Base-by-base conservation (phyloP, 2,888 invertebrate species). In the Dryococelus australis region DNA sequence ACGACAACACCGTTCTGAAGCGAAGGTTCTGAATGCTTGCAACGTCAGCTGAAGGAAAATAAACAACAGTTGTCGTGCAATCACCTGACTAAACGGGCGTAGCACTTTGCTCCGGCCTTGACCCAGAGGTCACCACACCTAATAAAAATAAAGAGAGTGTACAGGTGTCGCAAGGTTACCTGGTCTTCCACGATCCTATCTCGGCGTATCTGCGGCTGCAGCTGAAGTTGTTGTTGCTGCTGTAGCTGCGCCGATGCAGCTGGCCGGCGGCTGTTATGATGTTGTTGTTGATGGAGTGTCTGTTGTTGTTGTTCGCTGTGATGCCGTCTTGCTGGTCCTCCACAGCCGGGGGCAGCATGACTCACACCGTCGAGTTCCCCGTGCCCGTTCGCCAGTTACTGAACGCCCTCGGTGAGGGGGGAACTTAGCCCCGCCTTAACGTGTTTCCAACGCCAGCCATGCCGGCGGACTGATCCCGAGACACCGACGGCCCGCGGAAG, bases 181-280 rank as follows among this genome's bases (percentile, higher is more conserved):
- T 80, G 79, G 81, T 88, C 87, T 90, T 93, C 94, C 94, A 94
- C 92, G 94, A 93, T 92, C 94, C 94, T 91, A 94, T 94, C 92
- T 94, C 94, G 86, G 94, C 94, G 92, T 94, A 94, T 89, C 94
- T 93, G 89, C 94, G 93, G 90, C 94, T 94, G 92, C 90, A 90
- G 87, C 89, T 90, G 89, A 88, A 93, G 88, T 89, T 85, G 35
- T 85, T 85, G 35, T 85, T 85, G 24, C 53, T 53, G 13, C 85
- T 27, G 13, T 53, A 28, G 53, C 28, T 53, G 93, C 12, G 93
- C 93, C 53, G 92, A 92, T 28, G 93, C 93, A 24, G 87, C 78
- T 89, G 94, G 90, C 94, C 94, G 90, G 94, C 94, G 92, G 94
- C 94, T 87, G 94, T 91, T 88, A 94, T 93, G 88, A 93, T 93